Evolutionary conservation across 2,113 vertebrate genomes (phyloP).

Genomic region (Deroptyus accipitrinus): DNA sequence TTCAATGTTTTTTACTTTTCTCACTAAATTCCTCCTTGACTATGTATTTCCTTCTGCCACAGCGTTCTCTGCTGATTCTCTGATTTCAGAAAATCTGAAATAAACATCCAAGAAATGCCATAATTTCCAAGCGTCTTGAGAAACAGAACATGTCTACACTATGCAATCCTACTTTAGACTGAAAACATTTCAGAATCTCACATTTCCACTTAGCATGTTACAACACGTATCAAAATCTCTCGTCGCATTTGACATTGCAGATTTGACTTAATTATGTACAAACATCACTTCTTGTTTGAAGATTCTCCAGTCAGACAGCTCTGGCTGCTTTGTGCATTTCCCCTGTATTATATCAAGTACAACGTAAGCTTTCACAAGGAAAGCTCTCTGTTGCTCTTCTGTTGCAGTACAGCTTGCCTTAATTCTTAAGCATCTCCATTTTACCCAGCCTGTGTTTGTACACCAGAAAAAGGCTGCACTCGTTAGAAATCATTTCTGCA

Average conservation of each 20-base stretch:
- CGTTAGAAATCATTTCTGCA: neutral
- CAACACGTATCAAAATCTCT: neutral
- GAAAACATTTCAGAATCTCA: neutral
- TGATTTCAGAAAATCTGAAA: neutral
- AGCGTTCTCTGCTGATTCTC: neutral
- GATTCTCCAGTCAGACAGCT: neutral
- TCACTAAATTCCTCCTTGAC: neutral
- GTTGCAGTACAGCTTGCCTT: neutral
- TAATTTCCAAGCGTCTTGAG: neutral
- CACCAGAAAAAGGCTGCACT: neutral
- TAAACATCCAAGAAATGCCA: neutral
- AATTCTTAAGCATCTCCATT: neutral
- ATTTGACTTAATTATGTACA: conserved; percentile 2
- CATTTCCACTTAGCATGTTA: neutral
- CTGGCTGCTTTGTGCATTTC: neutral
- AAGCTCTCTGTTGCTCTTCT: neutral
- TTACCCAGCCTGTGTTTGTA: neutral
- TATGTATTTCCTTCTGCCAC: neutral
- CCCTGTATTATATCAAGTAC: neutral
- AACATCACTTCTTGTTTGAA: neutral
- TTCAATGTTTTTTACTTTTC: neutral
- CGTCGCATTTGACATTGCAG: neutral
- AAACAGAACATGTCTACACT: neutral
- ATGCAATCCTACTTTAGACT: neutral
- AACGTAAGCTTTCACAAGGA: neutral